A percentile compares a stretch with the other conserved stretches of the same genome.
Conservation (phyloP, 2,888 invertebrate genomes). For the Pteria penguin region DNA sequence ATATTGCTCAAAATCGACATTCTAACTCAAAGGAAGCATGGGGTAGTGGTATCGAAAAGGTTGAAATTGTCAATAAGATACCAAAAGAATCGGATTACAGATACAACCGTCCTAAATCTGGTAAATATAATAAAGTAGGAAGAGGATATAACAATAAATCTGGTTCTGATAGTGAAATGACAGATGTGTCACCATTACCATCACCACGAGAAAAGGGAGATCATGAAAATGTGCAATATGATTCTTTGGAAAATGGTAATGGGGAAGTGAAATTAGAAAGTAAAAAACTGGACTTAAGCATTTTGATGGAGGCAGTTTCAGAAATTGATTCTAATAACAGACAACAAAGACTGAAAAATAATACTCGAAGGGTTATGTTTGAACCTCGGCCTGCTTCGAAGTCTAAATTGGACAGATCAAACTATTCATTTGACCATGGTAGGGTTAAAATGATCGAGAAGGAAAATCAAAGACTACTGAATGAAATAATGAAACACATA, state of each 20-base stretch:
- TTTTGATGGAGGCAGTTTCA: slow-evolving; percentile 73
- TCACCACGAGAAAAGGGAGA: slow-evolving; percentile 60
- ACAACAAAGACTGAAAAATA: slow-evolving; percentile 67
- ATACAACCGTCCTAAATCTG: slow-evolving; percentile 11
- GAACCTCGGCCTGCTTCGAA: slow-evolving; percentile 58
- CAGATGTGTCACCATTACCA: slow-evolving; percentile 74
- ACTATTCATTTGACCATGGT: slow-evolving; percentile 68
- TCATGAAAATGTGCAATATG: slow-evolving; percentile 59
- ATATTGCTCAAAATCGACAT: slow-evolving; percentile 4
- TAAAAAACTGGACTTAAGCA: slow-evolving; percentile 67
- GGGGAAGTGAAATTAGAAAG: slow-evolving; percentile 50
- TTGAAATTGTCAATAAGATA: slow-evolving; percentile 17
- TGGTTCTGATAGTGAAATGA: slow-evolving; percentile 74
- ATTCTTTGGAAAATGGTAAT: slow-evolving; percentile 24
- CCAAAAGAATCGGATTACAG: slow-evolving; percentile 10
- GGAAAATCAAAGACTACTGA: slow-evolving; percentile 75
- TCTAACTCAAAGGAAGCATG: slow-evolving; percentile 48
- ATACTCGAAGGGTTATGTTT: slow-evolving; percentile 70
- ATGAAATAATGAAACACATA: slow-evolving; percentile 68
- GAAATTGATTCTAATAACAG: slow-evolving; percentile 64
- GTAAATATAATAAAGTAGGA: slow-evolving; percentile 13
- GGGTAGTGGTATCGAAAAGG: slow-evolving; percentile 36
- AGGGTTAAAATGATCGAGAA: slow-evolving; percentile 71
- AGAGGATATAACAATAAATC: slow-evolving; percentile 47
- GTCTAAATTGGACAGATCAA: slow-evolving; percentile 47